Percentiles rank a stretch among this genome's conserved stretches.
Conservation (phyloP, 2,888 invertebrate genomes). For the Monoplex corrugatus region DNA sequence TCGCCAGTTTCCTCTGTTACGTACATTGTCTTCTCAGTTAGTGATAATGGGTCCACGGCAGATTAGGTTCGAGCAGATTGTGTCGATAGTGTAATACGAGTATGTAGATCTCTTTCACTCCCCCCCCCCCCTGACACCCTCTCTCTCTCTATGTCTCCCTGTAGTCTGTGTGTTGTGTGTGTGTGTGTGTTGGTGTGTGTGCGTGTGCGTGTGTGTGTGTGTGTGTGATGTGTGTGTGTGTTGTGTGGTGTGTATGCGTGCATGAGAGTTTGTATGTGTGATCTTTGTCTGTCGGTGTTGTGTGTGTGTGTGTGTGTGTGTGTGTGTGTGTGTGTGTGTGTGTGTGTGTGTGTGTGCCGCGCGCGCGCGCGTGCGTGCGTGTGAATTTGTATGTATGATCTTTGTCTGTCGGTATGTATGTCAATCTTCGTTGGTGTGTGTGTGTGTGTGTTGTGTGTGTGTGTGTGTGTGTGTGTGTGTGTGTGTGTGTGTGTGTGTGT, state of each 20-base stretch:
- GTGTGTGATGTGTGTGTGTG: background rate
- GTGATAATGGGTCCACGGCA: too few relatives aligned
- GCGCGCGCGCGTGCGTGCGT: background rate
- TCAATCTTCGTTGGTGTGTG: background rate
- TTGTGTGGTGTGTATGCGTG: background rate
- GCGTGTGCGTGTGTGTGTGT: background rate
- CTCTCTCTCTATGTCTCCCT: too few relatives aligned
- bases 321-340: background rate
- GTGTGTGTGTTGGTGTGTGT: background rate
- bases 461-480: background rate
- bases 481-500: background rate
- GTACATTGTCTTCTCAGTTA: too few relatives aligned
- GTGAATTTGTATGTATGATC: background rate
- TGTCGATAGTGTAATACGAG: too few relatives aligned
- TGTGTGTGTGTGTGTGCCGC: background rate
- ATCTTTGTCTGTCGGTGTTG: background rate
- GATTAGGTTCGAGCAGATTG: too few relatives aligned
- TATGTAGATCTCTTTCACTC: too few relatives aligned
- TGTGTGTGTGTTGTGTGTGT: slow-evolving; percentile 13
- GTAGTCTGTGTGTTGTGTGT: background rate
- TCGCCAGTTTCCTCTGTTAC: too few relatives aligned
- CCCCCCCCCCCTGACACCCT: too few relatives aligned
- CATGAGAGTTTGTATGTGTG: background rate
- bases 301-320: background rate
- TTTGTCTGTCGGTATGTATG: background rate